Conservation (phyloP, 2,888 invertebrate species). For the Eilema depressum region DNA sequence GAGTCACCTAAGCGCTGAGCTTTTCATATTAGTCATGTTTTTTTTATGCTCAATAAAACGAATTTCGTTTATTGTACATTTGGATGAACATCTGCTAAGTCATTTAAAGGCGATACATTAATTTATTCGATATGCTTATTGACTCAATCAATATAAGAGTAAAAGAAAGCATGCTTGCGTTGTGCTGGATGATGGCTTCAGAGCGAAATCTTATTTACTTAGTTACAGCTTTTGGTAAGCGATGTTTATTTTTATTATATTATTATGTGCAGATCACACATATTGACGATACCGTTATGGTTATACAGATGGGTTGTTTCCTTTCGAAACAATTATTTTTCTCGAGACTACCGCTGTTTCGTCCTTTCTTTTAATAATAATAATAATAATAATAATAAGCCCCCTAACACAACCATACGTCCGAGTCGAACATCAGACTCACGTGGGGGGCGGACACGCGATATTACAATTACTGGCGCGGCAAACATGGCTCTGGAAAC, state of each 20-base stretch:
- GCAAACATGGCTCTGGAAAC: too few species aligned
- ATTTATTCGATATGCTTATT: neutral
- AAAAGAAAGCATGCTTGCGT: neutral
- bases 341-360: neutral
- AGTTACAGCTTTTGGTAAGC: neutral
- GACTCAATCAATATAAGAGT: neutral
- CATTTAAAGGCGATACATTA: neutral
- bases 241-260: neutral
- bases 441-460: too few species aligned
- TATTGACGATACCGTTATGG: neutral
- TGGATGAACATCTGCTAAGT: neutral
- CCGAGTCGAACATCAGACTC: too few species aligned
- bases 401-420: too few species aligned
- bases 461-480: too few species aligned
- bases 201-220: neutral
- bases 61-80: slow-evolving; percentile 2
- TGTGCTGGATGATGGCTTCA: neutral
- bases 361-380: too few species aligned
- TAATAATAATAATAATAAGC: too few species aligned
- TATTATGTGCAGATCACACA: neutral
- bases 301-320: neutral
- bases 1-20: slow-evolving; percentile 47
- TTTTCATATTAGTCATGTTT: slow-evolving; percentile 28
- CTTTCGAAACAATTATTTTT: neutral
- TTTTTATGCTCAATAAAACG: slow-evolving; percentile 7